Base-by-base conservation (phyloP, 2,797 vertebrate genomes). In the Ptychadena robeensis region DNA sequence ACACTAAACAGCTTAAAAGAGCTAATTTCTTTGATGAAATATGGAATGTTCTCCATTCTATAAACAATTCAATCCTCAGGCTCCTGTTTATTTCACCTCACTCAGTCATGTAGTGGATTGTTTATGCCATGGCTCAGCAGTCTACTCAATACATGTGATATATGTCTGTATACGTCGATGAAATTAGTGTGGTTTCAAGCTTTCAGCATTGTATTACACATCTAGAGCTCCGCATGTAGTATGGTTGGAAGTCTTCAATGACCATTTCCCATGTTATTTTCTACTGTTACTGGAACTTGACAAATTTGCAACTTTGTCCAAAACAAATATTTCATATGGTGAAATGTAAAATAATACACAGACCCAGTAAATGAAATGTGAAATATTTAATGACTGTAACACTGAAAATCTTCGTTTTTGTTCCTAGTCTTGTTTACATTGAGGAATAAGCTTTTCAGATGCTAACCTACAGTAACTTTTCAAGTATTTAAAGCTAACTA, bases 41-140 rank as follows among this genome's bases (percentile, higher is more conserved):
- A 63, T 59, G 35, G 53, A 82, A 75, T 34, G 68, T 40, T 32
- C 35, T 25, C 11, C 22, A 68, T 44, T 75, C 37, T 76, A 38
- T 82, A 82, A 74, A 82, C 80, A 82, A 53, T 68, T 57, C 57
- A 67, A 74, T 75, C 37, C 6, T 7, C 25, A 40, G 65, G 48
- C 80, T 76, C 34, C 80, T 81, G 71, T 81, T 82, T 82, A 75
- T 67, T 28, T 15, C 73, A 68, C 80, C 80, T 75, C 35, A 69
- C 73, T 82, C 72, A 82, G 14, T 76, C 80, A 82, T 74, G 70
- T 66, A 68, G 63, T 57, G 80, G 66, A 48, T 37, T 82, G 71
- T 82, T 74, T 82, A 76, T 61, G 37, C 65, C 57, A 66, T 59
- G 44, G 63, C 32, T 81, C 61, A 30, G 44, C 65, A 8, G 48